phyloP scores from a whole-genome alignment of 2,797 vertebrate species.

The Dermochelys coriacea region DNA sequence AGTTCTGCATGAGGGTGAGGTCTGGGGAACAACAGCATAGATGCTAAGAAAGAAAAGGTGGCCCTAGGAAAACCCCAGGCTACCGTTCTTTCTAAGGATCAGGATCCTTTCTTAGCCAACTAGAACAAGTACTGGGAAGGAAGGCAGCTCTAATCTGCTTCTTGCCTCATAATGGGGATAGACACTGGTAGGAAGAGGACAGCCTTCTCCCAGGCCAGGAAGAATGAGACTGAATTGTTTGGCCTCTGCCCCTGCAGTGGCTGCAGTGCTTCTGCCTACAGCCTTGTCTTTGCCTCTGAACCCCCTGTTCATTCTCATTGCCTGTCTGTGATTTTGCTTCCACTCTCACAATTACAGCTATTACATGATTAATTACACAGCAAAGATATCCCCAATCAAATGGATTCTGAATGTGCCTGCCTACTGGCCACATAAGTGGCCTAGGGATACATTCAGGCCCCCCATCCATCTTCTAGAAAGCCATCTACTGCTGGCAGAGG shows the following conservation, averaged over 20 bases:
- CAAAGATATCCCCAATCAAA: background rate
- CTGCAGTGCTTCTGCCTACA: background rate
- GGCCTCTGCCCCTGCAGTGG: background rate
- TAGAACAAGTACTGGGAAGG: background rate
- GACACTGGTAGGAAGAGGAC: background rate
- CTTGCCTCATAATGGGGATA: background rate
- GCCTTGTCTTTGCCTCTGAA: background rate
- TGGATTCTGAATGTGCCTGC: background rate
- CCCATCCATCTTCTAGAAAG: rapidly evolving
- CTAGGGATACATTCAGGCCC: background rate
- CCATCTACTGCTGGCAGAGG: background rate
- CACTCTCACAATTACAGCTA: background rate
- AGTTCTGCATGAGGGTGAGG: background rate
- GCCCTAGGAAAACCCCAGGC: background rate
- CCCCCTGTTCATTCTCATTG: background rate
- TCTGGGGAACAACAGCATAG: background rate
- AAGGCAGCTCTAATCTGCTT: no score
- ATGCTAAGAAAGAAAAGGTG: background rate
- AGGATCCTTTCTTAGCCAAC: background rate
- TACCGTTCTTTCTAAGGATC: background rate
- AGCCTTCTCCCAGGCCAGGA: background rate
- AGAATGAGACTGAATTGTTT: background rate
- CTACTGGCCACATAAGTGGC: background rate
- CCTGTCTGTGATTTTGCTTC: background rate
- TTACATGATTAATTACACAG: background rate